Percentiles rank a stretch among this genome's conserved stretches.
These are phyloP conservation scores for Eciton burchellii DNA, from an alignment of 1,140 invertebrate genomes.

Conservation along the genomic window DNA sequence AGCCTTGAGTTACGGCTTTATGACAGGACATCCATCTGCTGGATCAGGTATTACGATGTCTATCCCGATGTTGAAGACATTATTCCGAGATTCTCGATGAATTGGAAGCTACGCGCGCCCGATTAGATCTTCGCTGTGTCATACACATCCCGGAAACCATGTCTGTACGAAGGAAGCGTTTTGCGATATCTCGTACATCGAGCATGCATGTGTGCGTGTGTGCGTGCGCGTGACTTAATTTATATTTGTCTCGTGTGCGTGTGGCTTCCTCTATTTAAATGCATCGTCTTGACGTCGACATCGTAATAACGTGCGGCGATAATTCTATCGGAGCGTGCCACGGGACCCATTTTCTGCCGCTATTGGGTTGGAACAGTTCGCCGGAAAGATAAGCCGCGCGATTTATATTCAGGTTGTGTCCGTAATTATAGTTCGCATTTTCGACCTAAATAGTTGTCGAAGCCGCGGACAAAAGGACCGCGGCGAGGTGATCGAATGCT, in stretches of 20 bases:
- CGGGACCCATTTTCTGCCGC: conserved; percentile 29
- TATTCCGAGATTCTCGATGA: too few species aligned
- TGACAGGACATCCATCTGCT: too few species aligned
- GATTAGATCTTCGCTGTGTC: not conserved
- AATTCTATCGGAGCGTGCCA: conserved; percentile 31
- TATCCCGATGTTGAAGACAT: too few species aligned
- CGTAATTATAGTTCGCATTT: conserved; percentile 43
- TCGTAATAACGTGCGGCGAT: conserved; percentile 23
- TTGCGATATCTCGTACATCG: not conserved
- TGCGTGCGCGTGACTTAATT: conserved; percentile 27
- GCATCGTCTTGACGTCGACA: conserved; percentile 11
- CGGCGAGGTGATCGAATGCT: not conserved
- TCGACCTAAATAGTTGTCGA: conserved; percentile 43
- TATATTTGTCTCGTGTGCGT: conserved; percentile 28
- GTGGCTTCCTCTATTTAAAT: conserved; percentile 46
- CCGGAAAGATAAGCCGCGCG: conserved; percentile 29
- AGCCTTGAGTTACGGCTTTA: too few species aligned
- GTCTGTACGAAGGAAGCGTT: not conserved
- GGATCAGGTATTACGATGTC: too few species aligned
- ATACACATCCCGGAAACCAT: too few species aligned
- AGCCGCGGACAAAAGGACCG: not conserved
- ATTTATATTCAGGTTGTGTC: conserved; percentile 50
- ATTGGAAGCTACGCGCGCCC: too few species aligned
- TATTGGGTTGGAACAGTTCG: conserved; percentile 32
- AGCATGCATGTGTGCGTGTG: too few species aligned